Evolutionary conservation across 2,888 invertebrate species (phyloP), one percentile per base, ranked within the genome.

Genomic region (Pammene fasciana): DNA sequence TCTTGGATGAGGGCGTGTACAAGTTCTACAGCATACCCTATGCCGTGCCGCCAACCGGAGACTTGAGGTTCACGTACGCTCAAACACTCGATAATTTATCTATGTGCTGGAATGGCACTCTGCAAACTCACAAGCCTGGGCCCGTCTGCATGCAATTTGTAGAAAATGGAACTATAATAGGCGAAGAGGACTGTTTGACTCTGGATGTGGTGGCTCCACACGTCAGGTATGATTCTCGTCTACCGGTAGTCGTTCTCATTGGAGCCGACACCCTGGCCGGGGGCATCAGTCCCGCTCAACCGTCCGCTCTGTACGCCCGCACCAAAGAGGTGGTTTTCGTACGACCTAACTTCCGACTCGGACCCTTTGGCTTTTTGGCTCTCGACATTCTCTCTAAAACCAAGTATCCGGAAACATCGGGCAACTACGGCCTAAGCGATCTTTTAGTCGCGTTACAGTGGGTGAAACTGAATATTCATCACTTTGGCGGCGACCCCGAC

Each of bases 391-490:
- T 97, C 0, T 95, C 96, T 0, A 94, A 95, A 75, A 92, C 95
- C 0, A 93, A 94, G 18, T 95, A 96, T 81, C 96, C 96, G 0
- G 94, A 93, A 38, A 95, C 95, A 0, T 97, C 97, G 0, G 97
- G 97, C 41, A 98, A 98, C 85, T 97, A 97, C 80, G 98, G 95
- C 0, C 93, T 97, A 0, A 96, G 96, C 0, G 98, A 98, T 81
- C 94, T 97, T 70, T 82, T 97, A 13, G 94, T 94, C 0, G 97
- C 95, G 0, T 89, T 98, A 16, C 93, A 95, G 70, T 98, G 97
- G 97, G 94, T 97, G 1, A 93, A 96, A 71, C 86, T 95, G 74
- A 97, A 98, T 82, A 97, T 97, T 56, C 94, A 94, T 68, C 94
- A 97, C 82, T 98, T 98, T 79, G 97, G 97, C 0, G 97, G 97